These are phyloP conservation scores for Xenops minutus DNA, from an alignment of 2,797 vertebrate species.

Conservation along the genomic window DNA sequence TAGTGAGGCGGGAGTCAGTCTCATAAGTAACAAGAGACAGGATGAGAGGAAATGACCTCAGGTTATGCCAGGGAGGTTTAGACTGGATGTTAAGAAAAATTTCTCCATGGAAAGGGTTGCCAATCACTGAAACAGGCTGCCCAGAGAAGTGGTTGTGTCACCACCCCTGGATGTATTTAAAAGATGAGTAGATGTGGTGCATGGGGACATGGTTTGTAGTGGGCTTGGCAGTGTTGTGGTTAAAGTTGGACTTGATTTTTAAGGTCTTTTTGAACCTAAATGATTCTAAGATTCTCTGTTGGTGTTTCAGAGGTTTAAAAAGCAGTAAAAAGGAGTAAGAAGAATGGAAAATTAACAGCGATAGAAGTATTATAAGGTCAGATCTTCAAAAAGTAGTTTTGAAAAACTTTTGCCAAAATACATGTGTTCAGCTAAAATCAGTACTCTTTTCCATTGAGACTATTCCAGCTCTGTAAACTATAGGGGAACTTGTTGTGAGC, in stretches of 20 bases:
- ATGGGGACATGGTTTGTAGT: not conserved
- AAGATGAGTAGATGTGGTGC: not conserved
- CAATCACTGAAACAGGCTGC: not conserved
- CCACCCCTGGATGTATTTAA: not conserved
- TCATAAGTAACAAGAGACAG: not conserved
- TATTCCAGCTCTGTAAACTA: not conserved
- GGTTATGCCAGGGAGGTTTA: not conserved
- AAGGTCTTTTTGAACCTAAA: not conserved
- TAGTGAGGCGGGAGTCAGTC: not conserved
- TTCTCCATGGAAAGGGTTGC: not conserved
- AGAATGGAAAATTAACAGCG: not conserved
- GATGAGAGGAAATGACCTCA: not conserved
- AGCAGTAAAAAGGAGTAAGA: not conserved
- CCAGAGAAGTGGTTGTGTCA: not conserved
- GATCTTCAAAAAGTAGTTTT: not conserved
- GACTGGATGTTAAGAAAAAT: not conserved
- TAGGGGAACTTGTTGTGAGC: not conserved
- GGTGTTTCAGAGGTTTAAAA: not conserved
- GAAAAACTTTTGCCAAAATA: not conserved
- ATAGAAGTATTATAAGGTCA: not conserved
- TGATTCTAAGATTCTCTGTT: not conserved
- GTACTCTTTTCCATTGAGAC: not conserved
- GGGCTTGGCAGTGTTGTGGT: not conserved
- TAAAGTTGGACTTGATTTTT: not conserved
- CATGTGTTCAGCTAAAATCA: not conserved